Percentiles rank a stretch among this genome's conserved stretches.
These are phyloP conservation scores for Radopholus similis DNA, from an alignment of 1,140 invertebrate species.

Conservation along the genomic window DNA sequence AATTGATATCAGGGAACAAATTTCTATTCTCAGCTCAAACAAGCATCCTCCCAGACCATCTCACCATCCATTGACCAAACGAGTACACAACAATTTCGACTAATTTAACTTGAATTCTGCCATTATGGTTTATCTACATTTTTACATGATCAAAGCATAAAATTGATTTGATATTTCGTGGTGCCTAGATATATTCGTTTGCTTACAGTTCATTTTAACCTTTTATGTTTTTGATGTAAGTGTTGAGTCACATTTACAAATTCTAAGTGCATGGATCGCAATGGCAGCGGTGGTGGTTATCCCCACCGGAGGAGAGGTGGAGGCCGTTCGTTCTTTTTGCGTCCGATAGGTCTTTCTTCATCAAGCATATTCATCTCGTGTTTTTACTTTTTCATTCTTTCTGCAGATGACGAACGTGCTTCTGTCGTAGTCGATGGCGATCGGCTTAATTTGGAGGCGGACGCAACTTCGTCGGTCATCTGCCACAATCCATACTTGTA, in stretches of 20 bases:
- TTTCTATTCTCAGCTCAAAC: no score
- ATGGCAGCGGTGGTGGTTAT: background rate
- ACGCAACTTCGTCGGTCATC: constrained; percentile 22
- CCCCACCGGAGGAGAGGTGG: background rate
- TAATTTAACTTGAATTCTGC: no score
- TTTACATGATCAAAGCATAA: no score
- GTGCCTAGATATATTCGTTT: background rate
- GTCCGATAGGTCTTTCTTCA: constrained; percentile 10
- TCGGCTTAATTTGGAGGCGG: constrained; percentile 1
- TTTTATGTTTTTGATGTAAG: background rate
- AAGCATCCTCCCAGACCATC: no score
- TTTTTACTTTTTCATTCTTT: background rate
- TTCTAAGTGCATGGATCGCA: background rate
- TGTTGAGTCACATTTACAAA: background rate
- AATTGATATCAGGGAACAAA: no score
- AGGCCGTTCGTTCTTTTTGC: constrained; percentile 8
- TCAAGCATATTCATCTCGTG: background rate
- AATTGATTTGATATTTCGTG: background rate
- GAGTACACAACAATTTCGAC: no score
- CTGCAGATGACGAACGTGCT: constrained; percentile 18
- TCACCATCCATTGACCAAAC: no score
- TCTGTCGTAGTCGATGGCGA: constrained; percentile 18
- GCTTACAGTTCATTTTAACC: background rate
- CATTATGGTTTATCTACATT: no score
- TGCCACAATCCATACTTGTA: constrained; percentile 53